Evolutionary conservation across 1,140 invertebrate genomes (phyloP).

Genomic region (Pectinophora gossypiella): DNA sequence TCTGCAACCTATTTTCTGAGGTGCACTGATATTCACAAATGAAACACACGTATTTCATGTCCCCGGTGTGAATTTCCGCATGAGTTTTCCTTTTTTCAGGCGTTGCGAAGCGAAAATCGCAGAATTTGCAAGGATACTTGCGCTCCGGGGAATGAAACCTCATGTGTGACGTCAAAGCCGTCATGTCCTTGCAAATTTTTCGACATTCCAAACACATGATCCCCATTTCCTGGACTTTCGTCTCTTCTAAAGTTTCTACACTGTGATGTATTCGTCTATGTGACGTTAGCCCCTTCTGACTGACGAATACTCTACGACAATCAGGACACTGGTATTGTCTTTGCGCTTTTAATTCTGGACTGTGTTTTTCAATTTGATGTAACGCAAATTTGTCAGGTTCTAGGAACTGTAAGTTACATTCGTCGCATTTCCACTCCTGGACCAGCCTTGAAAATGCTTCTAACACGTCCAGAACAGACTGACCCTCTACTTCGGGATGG

Average conservation of each 20-base stretch:
- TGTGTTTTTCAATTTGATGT: slow-evolving; percentile 60
- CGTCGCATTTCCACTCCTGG: slow-evolving; percentile 65
- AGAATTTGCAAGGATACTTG: slow-evolving; percentile 63
- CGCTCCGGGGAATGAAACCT: slow-evolving; percentile 51
- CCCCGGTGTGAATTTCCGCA: slow-evolving; percentile 57
- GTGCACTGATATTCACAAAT: slow-evolving; percentile 67
- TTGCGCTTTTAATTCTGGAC: slow-evolving; percentile 43
- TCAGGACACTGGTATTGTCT: slow-evolving; percentile 54
- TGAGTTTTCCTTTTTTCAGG: slow-evolving; percentile 55
- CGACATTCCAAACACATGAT: slow-evolving; percentile 63
- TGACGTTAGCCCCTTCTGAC: slow-evolving; percentile 53
- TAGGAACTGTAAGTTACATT: slow-evolving; percentile 61
- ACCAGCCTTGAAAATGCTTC: slow-evolving; percentile 61
- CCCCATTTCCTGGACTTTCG: slow-evolving; percentile 34
- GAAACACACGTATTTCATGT: slow-evolving; percentile 67
- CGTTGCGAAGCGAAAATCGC: slow-evolving; percentile 63
- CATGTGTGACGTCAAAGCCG: slow-evolving; percentile 55
- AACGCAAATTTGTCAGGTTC: slow-evolving; percentile 59
- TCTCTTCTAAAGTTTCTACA: slow-evolving; percentile 33
- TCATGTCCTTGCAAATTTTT: slow-evolving; percentile 59
- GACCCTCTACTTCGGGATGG: slow-evolving; percentile 55
- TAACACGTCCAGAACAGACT: slow-evolving; percentile 58
- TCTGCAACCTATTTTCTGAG: slow-evolving; percentile 53
- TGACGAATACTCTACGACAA: slow-evolving; percentile 56
- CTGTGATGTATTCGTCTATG: slow-evolving; percentile 56